These are phyloP conservation scores for Neoarius graeffei DNA, from an alignment of 2,113 vertebrate species.

Conservation along the genomic window DNA sequence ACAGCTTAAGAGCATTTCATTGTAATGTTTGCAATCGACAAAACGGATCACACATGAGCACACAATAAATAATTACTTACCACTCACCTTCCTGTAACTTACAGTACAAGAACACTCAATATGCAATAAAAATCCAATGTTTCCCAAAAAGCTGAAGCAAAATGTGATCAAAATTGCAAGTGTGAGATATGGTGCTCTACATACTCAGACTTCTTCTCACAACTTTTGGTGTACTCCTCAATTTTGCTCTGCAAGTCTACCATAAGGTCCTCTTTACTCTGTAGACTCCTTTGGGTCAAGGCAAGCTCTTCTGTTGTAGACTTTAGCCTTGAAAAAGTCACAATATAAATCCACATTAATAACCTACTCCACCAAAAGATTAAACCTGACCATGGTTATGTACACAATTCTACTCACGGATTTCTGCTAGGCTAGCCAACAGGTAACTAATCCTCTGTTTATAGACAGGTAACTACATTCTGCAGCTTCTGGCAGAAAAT, in stretches of 20 bases:
- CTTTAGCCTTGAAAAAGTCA: conserved; percentile 78
- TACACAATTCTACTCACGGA: neutral
- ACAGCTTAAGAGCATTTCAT: neutral
- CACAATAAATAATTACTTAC: neutral
- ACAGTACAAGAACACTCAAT: neutral
- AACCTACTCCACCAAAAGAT: neutral
- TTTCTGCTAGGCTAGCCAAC: neutral
- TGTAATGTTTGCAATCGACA: neutral
- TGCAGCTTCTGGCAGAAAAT: neutral
- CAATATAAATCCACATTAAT: neutral
- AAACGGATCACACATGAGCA: neutral
- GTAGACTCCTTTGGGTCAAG: conserved; percentile 86
- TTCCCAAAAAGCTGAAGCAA: neutral
- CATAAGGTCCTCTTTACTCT: conserved; percentile 85
- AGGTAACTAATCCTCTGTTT: neutral
- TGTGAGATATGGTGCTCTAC: conserved; percentile 54
- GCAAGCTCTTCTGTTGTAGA: conserved; percentile 85
- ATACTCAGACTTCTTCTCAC: conserved; percentile 90
- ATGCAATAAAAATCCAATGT: neutral
- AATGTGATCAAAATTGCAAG: neutral
- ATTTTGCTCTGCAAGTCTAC: conserved; percentile 86
- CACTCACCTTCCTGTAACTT: neutral
- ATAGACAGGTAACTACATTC: neutral
- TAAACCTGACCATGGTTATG: neutral
- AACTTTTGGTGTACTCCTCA: conserved; percentile 81